These are phyloP conservation scores for Lipophrys pholis DNA, from an alignment of 2,113 vertebrate species.

Conservation along the genomic window DNA sequence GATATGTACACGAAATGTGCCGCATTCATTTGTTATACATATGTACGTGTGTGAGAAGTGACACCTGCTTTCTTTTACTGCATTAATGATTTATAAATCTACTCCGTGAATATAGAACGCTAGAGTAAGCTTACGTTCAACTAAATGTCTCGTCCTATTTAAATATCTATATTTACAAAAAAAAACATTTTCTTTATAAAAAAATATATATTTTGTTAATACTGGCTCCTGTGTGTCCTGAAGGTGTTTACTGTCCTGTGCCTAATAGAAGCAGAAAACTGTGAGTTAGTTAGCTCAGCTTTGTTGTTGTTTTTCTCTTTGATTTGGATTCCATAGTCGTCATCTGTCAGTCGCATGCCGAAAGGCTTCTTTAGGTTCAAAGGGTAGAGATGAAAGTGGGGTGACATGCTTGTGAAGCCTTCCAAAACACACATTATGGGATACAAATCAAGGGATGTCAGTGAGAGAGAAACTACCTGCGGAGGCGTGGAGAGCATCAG, in stretches of 20 bases:
- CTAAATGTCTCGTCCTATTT: neutral
- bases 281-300: conserved; percentile 16
- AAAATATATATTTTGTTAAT: too few relatives aligned
- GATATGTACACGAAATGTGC: neutral
- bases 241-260: conserved; percentile 24
- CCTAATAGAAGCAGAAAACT: conserved; percentile 29
- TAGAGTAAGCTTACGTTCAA: neutral
- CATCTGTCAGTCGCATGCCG: conserved; percentile 47
- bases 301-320: conserved; percentile 25
- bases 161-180: neutral
- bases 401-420: conserved; percentile 51
- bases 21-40: neutral
- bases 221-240: neutral
- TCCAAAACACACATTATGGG: conserved; percentile 51
- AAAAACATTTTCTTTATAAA: too few relatives aligned
- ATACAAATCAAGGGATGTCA: conserved; percentile 59
- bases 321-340: conserved; percentile 40
- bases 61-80: conserved; percentile 15
- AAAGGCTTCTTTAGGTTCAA: conserved; percentile 61
- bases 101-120: neutral
- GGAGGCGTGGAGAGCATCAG: conserved; percentile 31
- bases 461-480: conserved; percentile 53
- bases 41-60: conserved; percentile 3
- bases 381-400: conserved; percentile 55
- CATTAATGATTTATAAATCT: conserved; percentile 15